Percentiles rank a stretch among this genome's conserved stretches.
Conservation (phyloP, 2,113 vertebrate species). For the Ellobius talpinus region DNA sequence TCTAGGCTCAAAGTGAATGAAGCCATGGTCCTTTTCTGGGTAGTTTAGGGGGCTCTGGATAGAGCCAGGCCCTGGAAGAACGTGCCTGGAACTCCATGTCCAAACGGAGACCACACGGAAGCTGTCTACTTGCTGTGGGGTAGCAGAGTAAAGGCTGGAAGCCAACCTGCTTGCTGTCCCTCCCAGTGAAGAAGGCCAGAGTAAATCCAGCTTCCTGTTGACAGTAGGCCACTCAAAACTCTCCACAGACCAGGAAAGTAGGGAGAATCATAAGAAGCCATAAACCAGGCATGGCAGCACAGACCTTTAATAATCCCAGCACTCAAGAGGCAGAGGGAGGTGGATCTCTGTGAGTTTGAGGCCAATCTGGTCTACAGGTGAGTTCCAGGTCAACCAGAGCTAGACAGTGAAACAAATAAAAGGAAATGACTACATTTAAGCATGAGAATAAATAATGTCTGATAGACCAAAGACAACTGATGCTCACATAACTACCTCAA, state of each 20-base stretch:
- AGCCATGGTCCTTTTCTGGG: constrained; percentile 12
- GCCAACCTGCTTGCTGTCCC: not conserved
- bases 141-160: not conserved
- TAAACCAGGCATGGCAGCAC: not conserved
- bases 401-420: not conserved
- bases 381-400: not conserved
- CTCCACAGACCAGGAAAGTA: not conserved
- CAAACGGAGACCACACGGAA: constrained; percentile 9
- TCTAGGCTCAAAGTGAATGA: constrained; percentile 17
- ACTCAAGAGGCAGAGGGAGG: not conserved
- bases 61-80: not conserved
- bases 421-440: not conserved
- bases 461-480: not conserved
- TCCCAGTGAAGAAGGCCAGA: not conserved
- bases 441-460: constrained; percentile 19
- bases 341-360: not conserved
- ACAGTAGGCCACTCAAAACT: constrained; percentile 29
- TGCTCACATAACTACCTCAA: not conserved
- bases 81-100: constrained; percentile 48
- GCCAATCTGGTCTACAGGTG: not conserved
- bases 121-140: not conserved
- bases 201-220: not conserved
- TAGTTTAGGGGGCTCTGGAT: not conserved
- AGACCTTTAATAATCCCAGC: not conserved
- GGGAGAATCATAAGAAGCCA: not conserved